Evolutionary conservation across 2,113 vertebrate genomes (phyloP).

Genomic region (Hylia prasina): DNA sequence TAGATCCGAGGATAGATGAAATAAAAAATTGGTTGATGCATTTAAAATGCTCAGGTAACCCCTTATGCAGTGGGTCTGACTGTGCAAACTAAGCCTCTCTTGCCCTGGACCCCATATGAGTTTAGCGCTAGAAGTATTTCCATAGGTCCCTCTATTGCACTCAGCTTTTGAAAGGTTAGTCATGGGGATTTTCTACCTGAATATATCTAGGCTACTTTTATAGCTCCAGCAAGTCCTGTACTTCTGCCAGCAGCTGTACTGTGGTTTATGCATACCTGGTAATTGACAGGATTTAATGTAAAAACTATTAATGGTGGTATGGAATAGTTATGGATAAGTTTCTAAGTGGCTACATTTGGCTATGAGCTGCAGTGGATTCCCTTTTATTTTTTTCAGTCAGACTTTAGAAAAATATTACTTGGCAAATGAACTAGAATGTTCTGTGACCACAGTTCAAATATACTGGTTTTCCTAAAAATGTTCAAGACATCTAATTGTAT

Average conservation of each 20-base stretch:
- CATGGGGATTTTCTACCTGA: background rate
- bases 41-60: background rate
- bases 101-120: rapidly evolving
- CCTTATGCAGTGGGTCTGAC: background rate
- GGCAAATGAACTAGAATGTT: background rate
- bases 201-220: background rate
- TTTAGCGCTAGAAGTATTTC: background rate
- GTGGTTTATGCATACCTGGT: conserved; percentile 31
- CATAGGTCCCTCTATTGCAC: background rate
- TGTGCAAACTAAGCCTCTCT: background rate
- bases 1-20: background rate
- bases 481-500: background rate
- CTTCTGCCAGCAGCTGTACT: background rate
- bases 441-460: background rate
- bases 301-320: conserved; percentile 35
- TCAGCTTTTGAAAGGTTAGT: background rate
- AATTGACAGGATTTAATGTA: conserved; percentile 24
- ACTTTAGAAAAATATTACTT: background rate
- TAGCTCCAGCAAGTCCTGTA: background rate
- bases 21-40: background rate
- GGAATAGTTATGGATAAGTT: background rate
- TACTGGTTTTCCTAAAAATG: background rate
- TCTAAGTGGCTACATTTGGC: background rate
- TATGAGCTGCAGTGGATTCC: background rate
- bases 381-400: background rate